Evolutionary conservation across 2,113 vertebrate species (phyloP).

Genomic region (Onychorhynchus coronatus): DNA sequence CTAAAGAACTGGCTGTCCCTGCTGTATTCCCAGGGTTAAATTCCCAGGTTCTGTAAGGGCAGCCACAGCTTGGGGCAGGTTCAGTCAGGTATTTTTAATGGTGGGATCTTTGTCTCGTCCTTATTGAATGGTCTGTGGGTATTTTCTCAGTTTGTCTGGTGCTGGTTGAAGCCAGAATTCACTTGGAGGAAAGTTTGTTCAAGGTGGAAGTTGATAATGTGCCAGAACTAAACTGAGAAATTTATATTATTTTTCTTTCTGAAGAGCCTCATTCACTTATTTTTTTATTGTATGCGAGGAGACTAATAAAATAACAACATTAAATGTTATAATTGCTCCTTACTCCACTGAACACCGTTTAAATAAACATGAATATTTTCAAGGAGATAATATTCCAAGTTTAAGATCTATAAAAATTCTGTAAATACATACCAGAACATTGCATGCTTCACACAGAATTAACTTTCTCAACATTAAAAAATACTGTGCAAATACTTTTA

Average conservation of each 20-base stretch:
- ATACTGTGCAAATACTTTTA: neutral
- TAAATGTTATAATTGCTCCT: neutral
- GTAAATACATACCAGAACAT: neutral
- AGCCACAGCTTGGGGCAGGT: neutral
- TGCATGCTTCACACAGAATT: neutral
- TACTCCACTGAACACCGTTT: neutral
- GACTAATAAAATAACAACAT: neutral
- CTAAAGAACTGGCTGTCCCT: neutral
- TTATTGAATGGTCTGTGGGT: neutral
- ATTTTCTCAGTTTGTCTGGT: neutral
- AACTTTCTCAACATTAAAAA: neutral
- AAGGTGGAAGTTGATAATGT: neutral
- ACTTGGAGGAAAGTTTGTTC: neutral
- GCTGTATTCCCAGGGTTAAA: neutral
- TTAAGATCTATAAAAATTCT: neutral
- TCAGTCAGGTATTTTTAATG: neutral
- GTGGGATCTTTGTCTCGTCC: neutral
- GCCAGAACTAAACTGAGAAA: neutral
- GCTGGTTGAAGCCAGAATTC: neutral
- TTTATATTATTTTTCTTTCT: neutral
- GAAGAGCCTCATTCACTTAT: neutral
- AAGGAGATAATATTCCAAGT: neutral
- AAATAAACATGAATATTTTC: neutral
- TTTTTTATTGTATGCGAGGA: neutral
- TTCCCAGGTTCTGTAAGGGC: neutral